A percentile compares a stretch with the other conserved stretches of the same genome.
phyloP scores from a whole-genome alignment of 37 sponge, comb jelly and placozoan genomes.

The Ephydatia muelleri region DNA sequence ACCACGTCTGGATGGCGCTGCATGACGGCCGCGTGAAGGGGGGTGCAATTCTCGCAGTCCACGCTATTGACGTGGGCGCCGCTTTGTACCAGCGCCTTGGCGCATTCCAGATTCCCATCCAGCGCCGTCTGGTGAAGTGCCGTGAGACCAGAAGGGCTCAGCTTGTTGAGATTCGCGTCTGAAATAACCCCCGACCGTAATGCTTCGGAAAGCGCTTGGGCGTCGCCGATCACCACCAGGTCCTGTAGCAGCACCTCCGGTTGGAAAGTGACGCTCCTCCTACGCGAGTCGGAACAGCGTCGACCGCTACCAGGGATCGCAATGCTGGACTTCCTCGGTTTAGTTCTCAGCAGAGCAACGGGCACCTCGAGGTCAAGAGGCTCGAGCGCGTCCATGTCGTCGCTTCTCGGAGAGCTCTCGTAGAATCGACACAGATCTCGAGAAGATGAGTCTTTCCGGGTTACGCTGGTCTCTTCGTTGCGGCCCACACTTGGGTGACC shows the following conservation, averaged over 20 bases:
- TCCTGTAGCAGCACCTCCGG: constrained; percentile 82
- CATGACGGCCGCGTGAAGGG: constrained; percentile 78
- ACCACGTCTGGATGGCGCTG: constrained; percentile 64
- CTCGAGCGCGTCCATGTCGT: background rate
- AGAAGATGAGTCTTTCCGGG: background rate
- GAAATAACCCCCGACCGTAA: constrained; percentile 40
- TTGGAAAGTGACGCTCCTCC: constrained; percentile 74
- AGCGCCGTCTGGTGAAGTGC: constrained; percentile 86
- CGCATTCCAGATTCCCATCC: constrained; percentile 84
- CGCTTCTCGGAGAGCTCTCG: background rate
- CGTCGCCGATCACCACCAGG: constrained; percentile 68
- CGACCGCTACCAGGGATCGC: background rate
- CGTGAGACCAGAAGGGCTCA: constrained; percentile 86
- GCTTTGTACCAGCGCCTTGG: constrained; percentile 63
- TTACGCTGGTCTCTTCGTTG: background rate
- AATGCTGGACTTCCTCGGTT: constrained; percentile 73
- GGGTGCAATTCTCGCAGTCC: constrained; percentile 83
- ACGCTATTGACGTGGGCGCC: constrained; percentile 79
- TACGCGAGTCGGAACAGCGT: constrained; percentile 2
- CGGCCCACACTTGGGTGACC: background rate
- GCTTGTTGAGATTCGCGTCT: constrained; percentile 62
- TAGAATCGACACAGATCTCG: background rate
- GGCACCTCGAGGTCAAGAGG: constrained; percentile 2
- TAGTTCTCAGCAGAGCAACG: constrained; percentile 19
- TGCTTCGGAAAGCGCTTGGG: constrained; percentile 56